A percentile compares a stretch with the other conserved stretches of the same genome.
These are phyloP conservation scores for Nephrotoma flavescens DNA, from an alignment of 2,888 invertebrate genomes.

Conservation along the genomic window DNA sequence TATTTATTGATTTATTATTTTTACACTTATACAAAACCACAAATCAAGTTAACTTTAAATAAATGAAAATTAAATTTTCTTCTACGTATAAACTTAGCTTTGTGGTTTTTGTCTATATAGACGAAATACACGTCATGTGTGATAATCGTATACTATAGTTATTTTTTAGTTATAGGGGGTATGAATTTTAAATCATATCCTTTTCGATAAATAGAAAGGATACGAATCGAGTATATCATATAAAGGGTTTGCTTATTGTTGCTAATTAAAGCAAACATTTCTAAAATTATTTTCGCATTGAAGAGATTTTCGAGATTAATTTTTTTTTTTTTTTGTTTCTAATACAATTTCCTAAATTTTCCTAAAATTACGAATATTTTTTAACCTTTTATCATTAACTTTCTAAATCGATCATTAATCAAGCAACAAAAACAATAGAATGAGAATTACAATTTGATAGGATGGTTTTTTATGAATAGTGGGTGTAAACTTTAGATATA, in stretches of 20 bases:
- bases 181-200: not conserved
- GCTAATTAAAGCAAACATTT: not conserved
- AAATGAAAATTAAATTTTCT: not conserved
- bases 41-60: not conserved
- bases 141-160: not conserved
- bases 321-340: not conserved
- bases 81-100: not conserved
- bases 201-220: not conserved
- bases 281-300: not conserved
- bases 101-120: not conserved
- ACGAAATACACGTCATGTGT: not conserved
- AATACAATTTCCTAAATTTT: not conserved
- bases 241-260: not conserved
- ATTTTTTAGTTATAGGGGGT: not conserved
- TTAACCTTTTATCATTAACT: not conserved
- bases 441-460: not conserved
- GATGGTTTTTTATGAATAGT: not conserved
- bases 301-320: not conserved
- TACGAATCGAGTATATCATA: not conserved
- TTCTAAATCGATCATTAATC: not conserved
- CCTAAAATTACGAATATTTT: not conserved
- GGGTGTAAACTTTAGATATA: not conserved
- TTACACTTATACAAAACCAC: not conserved
- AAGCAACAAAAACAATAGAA: not conserved
- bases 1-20: not conserved